Evolutionary conservation across 2,888 invertebrate species (phyloP).

Genomic region (Linyphia triangularis): DNA sequence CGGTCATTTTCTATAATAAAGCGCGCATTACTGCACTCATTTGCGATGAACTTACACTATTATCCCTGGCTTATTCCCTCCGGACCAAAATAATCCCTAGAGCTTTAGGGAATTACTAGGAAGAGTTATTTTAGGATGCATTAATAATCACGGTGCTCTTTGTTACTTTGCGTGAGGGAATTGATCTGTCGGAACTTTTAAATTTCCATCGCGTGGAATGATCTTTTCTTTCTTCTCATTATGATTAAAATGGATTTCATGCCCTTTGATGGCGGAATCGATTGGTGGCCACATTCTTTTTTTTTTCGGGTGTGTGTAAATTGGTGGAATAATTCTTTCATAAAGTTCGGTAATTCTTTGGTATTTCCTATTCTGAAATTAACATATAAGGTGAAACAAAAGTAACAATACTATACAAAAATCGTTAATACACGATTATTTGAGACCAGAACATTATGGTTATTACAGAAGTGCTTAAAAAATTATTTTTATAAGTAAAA

Average conservation of each 20-base stretch:
- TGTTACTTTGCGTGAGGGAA: constrained; percentile 9
- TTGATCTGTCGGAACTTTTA: constrained; percentile 8
- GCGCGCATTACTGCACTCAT: constrained; percentile 30
- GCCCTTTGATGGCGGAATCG: background rate
- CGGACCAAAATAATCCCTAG: constrained; percentile 25
- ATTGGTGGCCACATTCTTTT: no score
- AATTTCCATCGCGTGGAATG: background rate
- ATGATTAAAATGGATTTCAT: background rate
- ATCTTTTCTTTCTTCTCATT: background rate
- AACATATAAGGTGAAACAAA: no score
- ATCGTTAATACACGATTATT: no score
- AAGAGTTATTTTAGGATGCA: constrained; percentile 42
- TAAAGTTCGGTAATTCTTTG: no score
- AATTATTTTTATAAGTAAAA: no score
- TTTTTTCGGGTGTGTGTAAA: no score
- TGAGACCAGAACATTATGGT: no score
- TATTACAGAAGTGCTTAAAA: no score
- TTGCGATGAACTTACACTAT: constrained; percentile 12
- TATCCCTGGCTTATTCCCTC: constrained; percentile 18
- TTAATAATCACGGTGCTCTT: constrained; percentile 34
- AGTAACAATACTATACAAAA: no score
- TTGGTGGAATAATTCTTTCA: no score
- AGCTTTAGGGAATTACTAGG: constrained; percentile 11
- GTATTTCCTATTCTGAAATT: no score
- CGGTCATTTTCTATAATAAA: constrained; percentile 39